Evolutionary conservation across 1,140 invertebrate species (phyloP).

Genomic region (Gryllus bimaculatus): DNA sequence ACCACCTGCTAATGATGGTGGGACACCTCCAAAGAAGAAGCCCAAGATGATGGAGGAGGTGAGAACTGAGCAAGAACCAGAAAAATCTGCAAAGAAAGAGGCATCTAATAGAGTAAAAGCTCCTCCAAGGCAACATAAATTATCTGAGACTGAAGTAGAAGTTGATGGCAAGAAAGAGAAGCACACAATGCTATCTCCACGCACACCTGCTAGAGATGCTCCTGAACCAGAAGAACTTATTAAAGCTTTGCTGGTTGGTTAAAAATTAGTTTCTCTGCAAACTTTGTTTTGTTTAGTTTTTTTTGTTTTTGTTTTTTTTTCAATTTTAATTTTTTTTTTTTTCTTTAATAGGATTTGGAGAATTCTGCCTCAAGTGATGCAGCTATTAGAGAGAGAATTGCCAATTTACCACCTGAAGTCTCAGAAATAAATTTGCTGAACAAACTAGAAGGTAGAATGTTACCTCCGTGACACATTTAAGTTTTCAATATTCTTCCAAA

Average conservation of each 20-base stretch:
- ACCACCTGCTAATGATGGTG: constrained; percentile 28
- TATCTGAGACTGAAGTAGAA: constrained; percentile 36
- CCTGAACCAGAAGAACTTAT: constrained; percentile 83
- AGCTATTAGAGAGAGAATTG: constrained; percentile 81
- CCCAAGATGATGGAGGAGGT: constrained; percentile 16
- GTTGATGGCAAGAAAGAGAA: constrained; percentile 62
- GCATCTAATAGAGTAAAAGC: constrained; percentile 22
- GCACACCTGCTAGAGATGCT: constrained; percentile 68
- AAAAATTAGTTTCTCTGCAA: not conserved
- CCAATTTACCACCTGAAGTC: constrained; percentile 85
- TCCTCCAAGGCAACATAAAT: constrained; percentile 20
- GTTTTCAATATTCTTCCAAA: not conserved
- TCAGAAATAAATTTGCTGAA: constrained; percentile 79
- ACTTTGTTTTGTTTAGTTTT: not conserved
- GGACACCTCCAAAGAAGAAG: constrained; percentile 33
- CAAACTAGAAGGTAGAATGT: constrained; percentile 60
- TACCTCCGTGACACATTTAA: not conserved
- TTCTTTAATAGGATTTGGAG: constrained; percentile 67
- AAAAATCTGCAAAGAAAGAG: constrained; percentile 11
- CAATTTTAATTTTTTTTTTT: not conserved
- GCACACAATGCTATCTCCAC: constrained; percentile 63
- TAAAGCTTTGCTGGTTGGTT: constrained; percentile 54
- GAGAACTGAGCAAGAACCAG: not conserved
- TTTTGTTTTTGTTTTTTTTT: constrained; percentile 10
- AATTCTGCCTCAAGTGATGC: constrained; percentile 91